These are phyloP conservation scores for Podabrus alpinus DNA, from an alignment of 2,888 invertebrate species.

Conservation along the genomic window DNA sequence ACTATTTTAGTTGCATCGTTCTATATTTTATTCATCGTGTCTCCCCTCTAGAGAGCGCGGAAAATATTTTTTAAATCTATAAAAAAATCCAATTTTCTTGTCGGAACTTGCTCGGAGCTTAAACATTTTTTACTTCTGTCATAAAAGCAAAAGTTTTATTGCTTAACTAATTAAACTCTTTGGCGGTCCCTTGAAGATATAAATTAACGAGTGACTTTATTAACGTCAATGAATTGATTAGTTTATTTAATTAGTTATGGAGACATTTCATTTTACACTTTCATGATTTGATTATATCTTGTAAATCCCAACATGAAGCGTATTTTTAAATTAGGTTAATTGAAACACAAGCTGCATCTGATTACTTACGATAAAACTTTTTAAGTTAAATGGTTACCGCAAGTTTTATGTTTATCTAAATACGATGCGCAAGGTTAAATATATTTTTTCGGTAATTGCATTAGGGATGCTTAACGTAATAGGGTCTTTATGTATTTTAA, in stretches of 20 bases:
- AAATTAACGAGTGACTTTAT: slow-evolving; percentile 1
- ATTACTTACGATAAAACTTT: background rate
- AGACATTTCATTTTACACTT: slow-evolving; percentile 21
- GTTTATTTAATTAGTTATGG: slow-evolving; percentile 20
- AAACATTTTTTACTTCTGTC: background rate
- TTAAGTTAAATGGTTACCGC: background rate
- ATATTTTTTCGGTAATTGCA: background rate
- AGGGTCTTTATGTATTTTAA: too few relatives aligned
- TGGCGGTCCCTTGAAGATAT: background rate
- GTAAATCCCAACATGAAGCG: slow-evolving; percentile 18
- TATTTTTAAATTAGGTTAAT: slow-evolving; percentile 19
- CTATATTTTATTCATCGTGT: background rate
- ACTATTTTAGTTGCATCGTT: background rate
- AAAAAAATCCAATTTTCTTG: background rate
- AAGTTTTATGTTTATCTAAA: background rate
- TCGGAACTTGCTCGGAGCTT: background rate
- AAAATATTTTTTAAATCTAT: background rate
- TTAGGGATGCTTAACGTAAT: background rate
- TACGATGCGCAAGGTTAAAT: background rate
- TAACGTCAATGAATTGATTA: slow-evolving; percentile 15
- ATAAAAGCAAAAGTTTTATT: background rate
- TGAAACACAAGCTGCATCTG: slow-evolving; percentile 6
- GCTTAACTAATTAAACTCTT: background rate
- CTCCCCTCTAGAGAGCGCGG: background rate
- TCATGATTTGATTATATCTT: slow-evolving; percentile 17